Base-by-base conservation (phyloP, 1,140 invertebrate species). In the Subanguina moxae region DNA sequence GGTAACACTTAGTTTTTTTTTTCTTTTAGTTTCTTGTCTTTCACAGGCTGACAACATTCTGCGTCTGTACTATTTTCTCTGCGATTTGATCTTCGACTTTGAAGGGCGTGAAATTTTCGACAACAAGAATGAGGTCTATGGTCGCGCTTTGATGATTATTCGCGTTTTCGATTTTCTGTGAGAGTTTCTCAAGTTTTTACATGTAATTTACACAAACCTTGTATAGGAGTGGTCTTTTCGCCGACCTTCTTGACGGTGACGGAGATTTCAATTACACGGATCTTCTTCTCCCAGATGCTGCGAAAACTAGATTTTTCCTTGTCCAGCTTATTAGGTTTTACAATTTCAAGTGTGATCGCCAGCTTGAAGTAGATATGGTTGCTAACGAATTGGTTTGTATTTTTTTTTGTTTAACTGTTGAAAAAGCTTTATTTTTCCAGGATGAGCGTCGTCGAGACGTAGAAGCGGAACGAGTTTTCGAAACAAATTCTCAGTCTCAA, bases 381-480 rank as follows among this genome's bases (percentile, higher is more conserved):
- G 65, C 52, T 21, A 70, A 61, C 38, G 56, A 70, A 1, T 30
- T 70, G 43, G 68, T 70, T n/a, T 70, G 45, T 69, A 52, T 21
- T 52, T 52, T 52, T 3, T 11, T 5, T 38, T 38, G 32, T 38
- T 11, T 52, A 52, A 52, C 48, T 11, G 3, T 3, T 5, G 15
- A 21, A 52, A 7, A 7, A 3, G n/a, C 15, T 21, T 3, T 25
- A 52, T 21, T 52, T 21, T 52, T 52, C 13, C 38, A 61, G 58
- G 58, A 61, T 19, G 58, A 61, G 13, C 58, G 58, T n/a, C 19
- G 28, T 8, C 58, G 58, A 5, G 58, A 61, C 13, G 58, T 61
- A 21, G 58, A 61, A 61, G 28, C n/a, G 17, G 58, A 61, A 30
- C n/a, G 28, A 13, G 58, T 28, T 8, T 61, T 61, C n/a, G 58